Base-by-base conservation (phyloP, 2,888 invertebrate species). In the Merodon equestris region DNA sequence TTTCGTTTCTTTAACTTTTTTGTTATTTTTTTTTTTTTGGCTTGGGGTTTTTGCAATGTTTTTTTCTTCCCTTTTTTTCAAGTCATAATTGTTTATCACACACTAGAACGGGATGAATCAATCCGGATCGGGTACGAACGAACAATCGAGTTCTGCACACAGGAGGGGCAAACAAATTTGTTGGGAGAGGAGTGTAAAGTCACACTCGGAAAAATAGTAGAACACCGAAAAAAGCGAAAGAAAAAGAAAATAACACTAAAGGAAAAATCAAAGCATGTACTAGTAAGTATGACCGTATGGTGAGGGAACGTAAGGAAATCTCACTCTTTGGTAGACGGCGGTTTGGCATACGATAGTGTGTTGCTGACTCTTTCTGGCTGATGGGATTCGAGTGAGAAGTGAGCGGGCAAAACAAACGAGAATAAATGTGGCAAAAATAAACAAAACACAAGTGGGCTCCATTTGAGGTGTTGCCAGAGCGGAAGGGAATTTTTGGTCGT, bases 391-490 rank as follows among this genome's bases (percentile, higher is more conserved):
- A 5, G 9, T 54, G 70, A 27, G 40, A 42, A 64, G 45, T n/a
- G 18, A 60, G 42, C 5, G 10, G 40, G 40, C 40, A 57, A 76
- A 64, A 76, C 58, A 67, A 77, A 72, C 19, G 57, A 44, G 13
- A 54, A 38, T 27, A 56, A 66, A 72, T 42, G 61, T 63, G 64
- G 54, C 58, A 70, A 77, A 77, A 77, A 77, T 72, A 72, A 77
- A 77, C 76, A 77, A 77, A 77, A 66, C 66, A 13, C 61, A 38
- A 47, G 58, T 40, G 40, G 19, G 57, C 34, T 9, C 72, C 45
- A 19, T 42, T 42, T 44, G 14, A 9, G 27, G 13, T 27, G 13
- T 50, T 77, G 72, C 76, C 76, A 77, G 76, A 13, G 45, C 5
- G 40, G 15, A 47, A 13, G 0, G n/a, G 1, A 54, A 40, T 13